A percentile compares a stretch with the other conserved stretches of the same genome.
Evolutionary conservation across 2,888 invertebrate species (phyloP).

Genomic region (Rotaria macrura): DNA sequence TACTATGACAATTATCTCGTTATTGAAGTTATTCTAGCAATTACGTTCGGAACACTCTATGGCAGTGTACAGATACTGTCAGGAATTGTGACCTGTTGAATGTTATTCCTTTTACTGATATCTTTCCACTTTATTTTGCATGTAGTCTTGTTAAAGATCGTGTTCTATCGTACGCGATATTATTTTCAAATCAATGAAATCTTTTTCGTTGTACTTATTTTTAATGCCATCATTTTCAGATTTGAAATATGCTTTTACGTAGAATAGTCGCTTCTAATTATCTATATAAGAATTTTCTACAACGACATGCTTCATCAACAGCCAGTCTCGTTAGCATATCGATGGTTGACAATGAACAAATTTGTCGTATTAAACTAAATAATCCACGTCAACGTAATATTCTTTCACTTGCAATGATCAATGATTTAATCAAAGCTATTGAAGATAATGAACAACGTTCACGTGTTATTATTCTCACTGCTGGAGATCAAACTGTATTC

Average conservation of each 20-base stretch:
- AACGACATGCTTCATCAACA: neutral
- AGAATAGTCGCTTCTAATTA: neutral
- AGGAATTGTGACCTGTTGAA: no score
- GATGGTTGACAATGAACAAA: neutral
- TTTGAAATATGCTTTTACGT: neutral
- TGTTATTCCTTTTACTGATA: no score
- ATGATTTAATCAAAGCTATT: conserved; percentile 6
- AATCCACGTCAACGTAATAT: conserved; percentile 31
- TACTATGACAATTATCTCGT: no score
- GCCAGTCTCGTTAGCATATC: neutral
- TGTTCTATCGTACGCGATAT: no score
- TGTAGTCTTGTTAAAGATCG: no score
- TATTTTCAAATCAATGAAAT: no score
- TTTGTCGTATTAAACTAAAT: conserved; percentile 24
- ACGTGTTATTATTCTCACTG: conserved; percentile 23
- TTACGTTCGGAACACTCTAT: no score
- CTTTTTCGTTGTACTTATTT: no score
- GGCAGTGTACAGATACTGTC: no score
- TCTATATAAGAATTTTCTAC: neutral
- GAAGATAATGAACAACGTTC: conserved; percentile 10
- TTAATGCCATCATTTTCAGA: neutral
- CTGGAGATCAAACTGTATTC: conserved; percentile 57
- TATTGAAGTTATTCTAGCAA: no score
- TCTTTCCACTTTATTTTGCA: no score
- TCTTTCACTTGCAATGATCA: conserved; percentile 28